A percentile compares a stretch with the other conserved stretches of the same genome.
phyloP scores from a whole-genome alignment of 1,140 invertebrate species.

The Myzus persicae region DNA sequence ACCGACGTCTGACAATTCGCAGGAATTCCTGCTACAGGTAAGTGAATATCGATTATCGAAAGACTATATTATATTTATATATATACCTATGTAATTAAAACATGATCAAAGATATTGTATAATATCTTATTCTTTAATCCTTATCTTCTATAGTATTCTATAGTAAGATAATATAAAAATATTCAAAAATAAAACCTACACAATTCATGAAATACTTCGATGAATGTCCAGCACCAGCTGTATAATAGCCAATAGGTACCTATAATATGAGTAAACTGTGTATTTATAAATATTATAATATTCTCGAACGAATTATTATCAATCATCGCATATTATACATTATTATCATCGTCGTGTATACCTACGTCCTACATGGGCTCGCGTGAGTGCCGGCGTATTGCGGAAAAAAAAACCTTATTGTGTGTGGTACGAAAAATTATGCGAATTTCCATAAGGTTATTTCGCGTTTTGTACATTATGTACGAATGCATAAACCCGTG shows the following conservation, averaged over 20 bases:
- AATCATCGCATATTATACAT: not conserved
- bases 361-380: not conserved
- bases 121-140: not conserved
- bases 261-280: too few relatives aligned
- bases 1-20: not conserved
- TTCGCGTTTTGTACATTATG: not conserved
- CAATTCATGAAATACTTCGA: not conserved
- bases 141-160: not conserved
- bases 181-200: not conserved
- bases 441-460: slow-evolving; percentile 5
- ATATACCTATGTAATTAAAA: too few relatives aligned
- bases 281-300: not conserved
- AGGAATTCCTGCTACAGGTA: not conserved
- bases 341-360: not conserved
- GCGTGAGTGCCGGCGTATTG: not conserved
- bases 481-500: not conserved
- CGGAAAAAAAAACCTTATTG: not conserved
- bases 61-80: not conserved
- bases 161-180: not conserved
- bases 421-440: slow-evolving; percentile 16
- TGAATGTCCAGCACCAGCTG: too few relatives aligned
- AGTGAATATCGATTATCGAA: not conserved
- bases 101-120: not conserved
- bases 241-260: too few relatives aligned
- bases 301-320: not conserved